Base-by-base conservation (phyloP, 1,140 invertebrate genomes). In the Probaryconus sp. region DNA sequence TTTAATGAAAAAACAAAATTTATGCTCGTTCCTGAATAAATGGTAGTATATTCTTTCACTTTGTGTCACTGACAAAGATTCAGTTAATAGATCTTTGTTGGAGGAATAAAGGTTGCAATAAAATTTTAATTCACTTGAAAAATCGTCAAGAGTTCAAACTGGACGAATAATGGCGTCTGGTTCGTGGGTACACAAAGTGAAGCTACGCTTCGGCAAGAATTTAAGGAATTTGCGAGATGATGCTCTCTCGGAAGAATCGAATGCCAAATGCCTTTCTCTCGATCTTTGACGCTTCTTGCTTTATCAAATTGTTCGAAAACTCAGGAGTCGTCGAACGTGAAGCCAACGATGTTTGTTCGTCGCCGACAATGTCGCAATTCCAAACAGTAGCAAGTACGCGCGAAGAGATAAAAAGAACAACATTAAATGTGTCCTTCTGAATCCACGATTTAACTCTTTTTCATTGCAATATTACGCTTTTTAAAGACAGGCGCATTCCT, bases 181-280 rank as follows among this genome's bases (percentile, higher is more conserved):
- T 13, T 3, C 5, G 26, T n/a, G 26, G 14, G 26, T 17, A 2
- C 26, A 40, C 40, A 28, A 14, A 11, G 10, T 3, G 7, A 50
- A 48, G 0, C 13, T 55, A 47, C 14, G 33, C 17, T 26, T 31
- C 47, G 20, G 16, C n/a, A 53, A 50, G 38, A 48, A 63, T 58
- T 55, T 61, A 3, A 55, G 31, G 60, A 76, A 65, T 63, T 40
- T 17, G 43, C 47, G 37, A 50, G 7, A 11, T 20, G 64, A 53
- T 63, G 43, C 24, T 50, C 45, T 30, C 38, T 38, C 38, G 38
- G 50, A 65, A 70, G 65, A 48, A 60, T 69, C 53, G 48, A 43
- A 17, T 43, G 30, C 31, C 28, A 2, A 40, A 16, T 31, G 55
- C 72, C 79, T 81, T 79, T 78, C 77, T 79, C 68, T 63, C 38